phyloP scores from a whole-genome alignment of 2,888 invertebrate species.

The Uloborus plumipes region DNA sequence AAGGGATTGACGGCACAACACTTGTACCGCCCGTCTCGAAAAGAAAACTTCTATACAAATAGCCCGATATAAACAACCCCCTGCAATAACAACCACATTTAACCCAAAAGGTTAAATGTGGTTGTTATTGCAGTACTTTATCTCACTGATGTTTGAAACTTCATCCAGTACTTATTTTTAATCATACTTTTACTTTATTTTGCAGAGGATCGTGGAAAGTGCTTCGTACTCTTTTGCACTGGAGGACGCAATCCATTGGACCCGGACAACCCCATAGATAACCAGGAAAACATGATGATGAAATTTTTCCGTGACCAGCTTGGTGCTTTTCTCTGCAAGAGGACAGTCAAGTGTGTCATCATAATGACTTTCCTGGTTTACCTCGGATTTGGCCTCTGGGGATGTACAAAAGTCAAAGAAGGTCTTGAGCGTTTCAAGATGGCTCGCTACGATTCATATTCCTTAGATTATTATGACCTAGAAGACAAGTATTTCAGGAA shows the following conservation, averaged over 20 bases:
- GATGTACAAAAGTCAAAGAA: slow-evolving; percentile 86
- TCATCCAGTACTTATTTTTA: too few relatives aligned
- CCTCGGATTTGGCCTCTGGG: slow-evolving; percentile 88
- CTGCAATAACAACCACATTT: too few relatives aligned
- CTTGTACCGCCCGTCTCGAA: too few relatives aligned
- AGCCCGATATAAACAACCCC: too few relatives aligned
- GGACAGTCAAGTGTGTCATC: slow-evolving; percentile 76
- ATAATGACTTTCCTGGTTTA: slow-evolving; percentile 82
- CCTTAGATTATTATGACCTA: slow-evolving; percentile 89
- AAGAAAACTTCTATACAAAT: too few relatives aligned
- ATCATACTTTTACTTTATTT: neutral
- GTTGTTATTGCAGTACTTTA: too few relatives aligned
- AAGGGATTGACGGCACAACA: too few relatives aligned
- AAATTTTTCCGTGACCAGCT: slow-evolving; percentile 87
- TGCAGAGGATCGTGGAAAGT: slow-evolving; percentile 82
- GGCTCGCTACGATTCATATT: slow-evolving; percentile 91
- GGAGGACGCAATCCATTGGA: slow-evolving; percentile 87
- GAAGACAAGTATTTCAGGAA: slow-evolving; percentile 93
- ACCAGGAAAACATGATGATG: slow-evolving; percentile 90
- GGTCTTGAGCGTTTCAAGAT: slow-evolving; percentile 87
- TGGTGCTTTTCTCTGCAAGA: slow-evolving; percentile 81
- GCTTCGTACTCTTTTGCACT: slow-evolving; percentile 85
- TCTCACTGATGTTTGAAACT: too few relatives aligned
- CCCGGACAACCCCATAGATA: slow-evolving; percentile 87
- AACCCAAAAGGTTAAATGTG: too few relatives aligned